Evolutionary conservation across 2,797 vertebrate species (phyloP).

Genomic region (Gymnopithys bicolor): DNA sequence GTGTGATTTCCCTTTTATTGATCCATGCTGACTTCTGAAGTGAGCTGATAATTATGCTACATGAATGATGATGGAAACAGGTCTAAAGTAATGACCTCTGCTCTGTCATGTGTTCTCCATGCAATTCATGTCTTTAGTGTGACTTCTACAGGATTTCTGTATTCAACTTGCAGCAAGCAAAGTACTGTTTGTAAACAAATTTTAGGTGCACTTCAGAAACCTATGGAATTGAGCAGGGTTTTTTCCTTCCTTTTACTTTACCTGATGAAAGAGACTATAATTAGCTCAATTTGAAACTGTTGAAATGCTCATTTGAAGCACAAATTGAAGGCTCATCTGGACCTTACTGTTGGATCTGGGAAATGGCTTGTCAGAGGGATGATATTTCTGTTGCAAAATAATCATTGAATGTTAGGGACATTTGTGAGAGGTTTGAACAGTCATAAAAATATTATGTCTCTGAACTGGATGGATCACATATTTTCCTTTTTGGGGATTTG

Average conservation of each 20-base stretch:
- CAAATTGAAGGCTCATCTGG: background rate
- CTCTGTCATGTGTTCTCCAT: background rate
- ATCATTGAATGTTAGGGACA: background rate
- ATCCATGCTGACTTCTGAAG: background rate
- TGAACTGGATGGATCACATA: background rate
- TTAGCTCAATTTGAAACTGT: background rate
- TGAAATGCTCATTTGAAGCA: background rate
- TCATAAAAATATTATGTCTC: background rate
- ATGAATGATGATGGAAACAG: background rate
- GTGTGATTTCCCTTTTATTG: background rate
- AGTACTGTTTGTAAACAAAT: background rate
- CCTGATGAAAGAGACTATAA: background rate
- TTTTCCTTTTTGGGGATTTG: background rate
- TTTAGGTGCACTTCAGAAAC: background rate
- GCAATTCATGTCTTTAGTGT: background rate
- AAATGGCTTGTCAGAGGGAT: background rate
- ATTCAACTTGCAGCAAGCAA: background rate
- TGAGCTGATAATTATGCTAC: accelerated
- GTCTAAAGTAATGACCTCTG: background rate
- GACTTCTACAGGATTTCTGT: background rate
- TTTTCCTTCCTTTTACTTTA: background rate
- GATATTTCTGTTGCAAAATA: background rate
- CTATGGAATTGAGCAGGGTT: background rate
- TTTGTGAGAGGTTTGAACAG: background rate
- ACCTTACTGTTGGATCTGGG: background rate